These are phyloP conservation scores for Lycodopsis pacificus DNA, from an alignment of 2,797 vertebrate genomes.

Conservation along the genomic window DNA sequence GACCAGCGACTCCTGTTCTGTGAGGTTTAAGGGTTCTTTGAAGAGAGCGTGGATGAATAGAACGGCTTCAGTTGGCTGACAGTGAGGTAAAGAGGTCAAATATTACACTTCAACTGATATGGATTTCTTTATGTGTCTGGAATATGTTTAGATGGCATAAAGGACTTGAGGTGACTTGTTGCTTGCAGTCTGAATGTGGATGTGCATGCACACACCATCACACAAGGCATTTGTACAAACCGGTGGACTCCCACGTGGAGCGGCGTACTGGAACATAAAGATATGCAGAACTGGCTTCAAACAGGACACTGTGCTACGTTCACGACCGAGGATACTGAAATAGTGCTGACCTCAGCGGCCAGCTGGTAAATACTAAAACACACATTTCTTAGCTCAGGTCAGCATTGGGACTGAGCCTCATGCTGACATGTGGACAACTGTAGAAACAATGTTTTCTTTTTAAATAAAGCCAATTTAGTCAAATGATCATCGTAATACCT, in stretches of 20 bases:
- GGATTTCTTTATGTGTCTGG: too few species aligned
- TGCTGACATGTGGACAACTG: background rate
- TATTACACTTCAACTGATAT: background rate
- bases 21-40: background rate
- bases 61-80: background rate
- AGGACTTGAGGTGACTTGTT: background rate
- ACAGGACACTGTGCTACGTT: constrained; percentile 27
- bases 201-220: background rate
- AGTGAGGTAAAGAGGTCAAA: background rate
- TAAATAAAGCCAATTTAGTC: background rate
- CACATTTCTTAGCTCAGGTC: background rate
- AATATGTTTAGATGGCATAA: too few species aligned
- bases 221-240: constrained; percentile 23
- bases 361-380: constrained; percentile 4
- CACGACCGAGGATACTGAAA: constrained; percentile 9
- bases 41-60: background rate
- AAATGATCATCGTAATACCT: background rate
- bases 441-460: background rate
- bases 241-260: background rate
- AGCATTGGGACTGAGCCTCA: background rate
- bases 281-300: constrained; percentile 18
- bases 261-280: constrained; percentile 4
- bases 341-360: background rate
- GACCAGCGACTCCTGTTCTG: too few species aligned
- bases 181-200: constrained; percentile 24